Percentiles rank a stretch among this genome's conserved stretches.
phyloP scores from a whole-genome alignment of 2,797 vertebrate species.

The Leontopithecus rosalia region DNA sequence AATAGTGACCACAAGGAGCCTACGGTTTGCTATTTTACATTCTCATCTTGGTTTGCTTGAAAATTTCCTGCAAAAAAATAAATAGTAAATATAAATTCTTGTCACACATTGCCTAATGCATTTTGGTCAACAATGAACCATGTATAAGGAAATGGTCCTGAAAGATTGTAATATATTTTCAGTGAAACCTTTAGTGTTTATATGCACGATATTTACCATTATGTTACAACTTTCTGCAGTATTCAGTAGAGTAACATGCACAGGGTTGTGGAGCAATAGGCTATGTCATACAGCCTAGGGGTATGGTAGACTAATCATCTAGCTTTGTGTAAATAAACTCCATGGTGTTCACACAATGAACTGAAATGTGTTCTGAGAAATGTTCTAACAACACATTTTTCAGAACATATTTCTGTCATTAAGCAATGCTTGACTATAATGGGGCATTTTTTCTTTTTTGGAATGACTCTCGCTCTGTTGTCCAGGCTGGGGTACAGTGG shows the following conservation, averaged over 20 bases:
- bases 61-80: not conserved
- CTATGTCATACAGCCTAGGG: not conserved
- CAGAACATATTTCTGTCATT: not conserved
- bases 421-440: not conserved
- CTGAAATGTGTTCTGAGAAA: not conserved
- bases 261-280: not conserved
- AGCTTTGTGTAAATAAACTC: not conserved
- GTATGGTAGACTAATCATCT: not conserved
- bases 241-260: not conserved
- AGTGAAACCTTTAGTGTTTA: not conserved
- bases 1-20: not conserved
- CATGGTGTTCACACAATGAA: not conserved
- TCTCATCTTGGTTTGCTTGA: not conserved
- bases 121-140: not conserved
- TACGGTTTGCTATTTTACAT: not conserved
- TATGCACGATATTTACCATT: not conserved
- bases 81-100: not conserved
- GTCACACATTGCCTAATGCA: not conserved
- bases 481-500: too few species aligned
- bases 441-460: too few species aligned
- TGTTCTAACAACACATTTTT: not conserved
- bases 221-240: not conserved
- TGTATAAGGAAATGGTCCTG: not conserved
- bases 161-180: not conserved
- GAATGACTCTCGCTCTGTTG: too few species aligned